These are phyloP conservation scores for Cavia aperea DNA, from an alignment of 2,113 vertebrate genomes.

Conservation along the genomic window DNA sequence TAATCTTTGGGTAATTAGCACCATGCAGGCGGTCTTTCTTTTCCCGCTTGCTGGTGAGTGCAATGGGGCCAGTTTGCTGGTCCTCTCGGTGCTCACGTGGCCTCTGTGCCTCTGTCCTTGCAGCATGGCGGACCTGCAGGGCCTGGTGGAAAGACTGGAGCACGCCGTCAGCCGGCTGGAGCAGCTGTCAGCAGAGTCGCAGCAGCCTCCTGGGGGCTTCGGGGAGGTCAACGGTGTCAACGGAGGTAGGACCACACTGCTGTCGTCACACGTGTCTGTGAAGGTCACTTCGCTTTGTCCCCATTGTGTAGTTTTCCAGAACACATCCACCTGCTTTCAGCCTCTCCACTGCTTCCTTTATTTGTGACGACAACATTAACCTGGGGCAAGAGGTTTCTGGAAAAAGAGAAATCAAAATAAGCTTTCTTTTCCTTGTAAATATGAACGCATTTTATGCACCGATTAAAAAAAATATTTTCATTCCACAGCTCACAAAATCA, in stretches of 20 bases:
- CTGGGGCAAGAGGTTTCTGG: neutral
- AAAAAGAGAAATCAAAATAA: neutral
- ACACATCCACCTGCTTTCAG: neutral
- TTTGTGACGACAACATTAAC: neutral
- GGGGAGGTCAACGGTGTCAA: conserved; percentile 79
- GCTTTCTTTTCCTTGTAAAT: too few relatives aligned
- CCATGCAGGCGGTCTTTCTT: neutral
- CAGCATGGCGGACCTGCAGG: conserved; percentile 84
- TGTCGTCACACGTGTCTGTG: neutral
- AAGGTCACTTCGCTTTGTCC: neutral
- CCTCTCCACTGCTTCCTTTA: neutral
- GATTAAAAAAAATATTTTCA: neutral
- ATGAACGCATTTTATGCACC: neutral
- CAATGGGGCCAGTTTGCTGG: neutral
- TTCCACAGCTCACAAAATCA: neutral
- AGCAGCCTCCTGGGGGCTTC: conserved; percentile 67
- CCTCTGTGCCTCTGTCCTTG: conserved; percentile 56
- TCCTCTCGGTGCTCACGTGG: neutral
- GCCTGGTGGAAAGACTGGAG: conserved; percentile 89
- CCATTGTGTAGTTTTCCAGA: neutral
- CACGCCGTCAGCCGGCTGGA: conserved; percentile 89
- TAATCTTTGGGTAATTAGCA: neutral
- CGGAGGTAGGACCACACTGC: conserved; percentile 75
- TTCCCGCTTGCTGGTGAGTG: neutral
- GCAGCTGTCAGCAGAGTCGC: conserved; percentile 78